Evolutionary conservation across 2,888 invertebrate genomes (phyloP), one percentile per base, ranked within the genome.

Genomic region (Plebejus melissa): DNA sequence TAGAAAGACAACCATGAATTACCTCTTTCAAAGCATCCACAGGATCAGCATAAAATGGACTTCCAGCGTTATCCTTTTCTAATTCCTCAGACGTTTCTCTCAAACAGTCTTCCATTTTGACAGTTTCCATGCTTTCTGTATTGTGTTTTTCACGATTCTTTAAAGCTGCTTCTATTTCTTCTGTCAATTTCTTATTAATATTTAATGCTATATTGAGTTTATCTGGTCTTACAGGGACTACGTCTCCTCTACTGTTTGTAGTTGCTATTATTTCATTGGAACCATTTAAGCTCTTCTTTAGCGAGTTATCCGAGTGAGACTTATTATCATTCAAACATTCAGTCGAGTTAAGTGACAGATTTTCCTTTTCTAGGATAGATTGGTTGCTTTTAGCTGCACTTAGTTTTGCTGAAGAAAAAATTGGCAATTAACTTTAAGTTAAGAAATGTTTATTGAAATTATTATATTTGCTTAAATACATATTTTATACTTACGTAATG

Each of bases 21-120:
- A 94, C 93, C 84, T 95, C 95, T 83, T 95, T 95, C 76, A 98
- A 93, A 41, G 97, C 96, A 90, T 98, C 98, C 13, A 98, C 97
- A 46, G 98, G 98, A 88, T 98, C 98, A 2, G 97, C 97, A 85
- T 98, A 98, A 84, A 97, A 97, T 1, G 98, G 98, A 86, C 97
- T 97, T 16, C 96, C 96, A 84, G 97, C 96, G 80, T 97, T 97
- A 78, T 94, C 94, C 78, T 93, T 90, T 78, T 93, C 94, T 75
- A 88, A 87, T 75, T 90, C 88, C 69, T 84, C 86, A 75, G 86
- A 83, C 70, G 77, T 76, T 38, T 87, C 87, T 78, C 87, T 87
- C 6, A 83, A 80, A 79, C 90, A 90, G 79, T 93, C 93, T 82
- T 93, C 93, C 75, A 91, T 79, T 84, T 92, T 94, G 3, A 94